Evolutionary conservation across 2,888 invertebrate genomes (phyloP).

Genomic region (Apeira syringaria): DNA sequence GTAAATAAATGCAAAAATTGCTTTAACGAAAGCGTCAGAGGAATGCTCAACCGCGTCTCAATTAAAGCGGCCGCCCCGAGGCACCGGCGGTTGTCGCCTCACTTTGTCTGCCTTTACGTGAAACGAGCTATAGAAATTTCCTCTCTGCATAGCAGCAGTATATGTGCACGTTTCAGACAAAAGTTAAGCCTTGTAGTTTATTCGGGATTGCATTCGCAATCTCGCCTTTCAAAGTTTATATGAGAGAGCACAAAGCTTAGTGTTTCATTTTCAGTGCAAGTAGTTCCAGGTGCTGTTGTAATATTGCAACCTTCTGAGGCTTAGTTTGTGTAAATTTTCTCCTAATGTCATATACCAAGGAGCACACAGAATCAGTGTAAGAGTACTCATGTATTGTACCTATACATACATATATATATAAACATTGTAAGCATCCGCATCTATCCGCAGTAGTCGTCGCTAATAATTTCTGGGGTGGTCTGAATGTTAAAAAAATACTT

Average conservation of each 20-base stretch:
- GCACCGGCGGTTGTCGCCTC: conserved; percentile 49
- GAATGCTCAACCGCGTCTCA: conserved; percentile 56
- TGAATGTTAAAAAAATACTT: no score
- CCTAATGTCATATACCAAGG: neutral
- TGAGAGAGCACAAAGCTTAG: conserved; percentile 29
- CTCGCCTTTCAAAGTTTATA: conserved; percentile 40
- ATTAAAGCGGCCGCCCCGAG: conserved; percentile 53
- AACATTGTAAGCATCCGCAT: no score
- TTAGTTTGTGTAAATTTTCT: conserved; percentile 4
- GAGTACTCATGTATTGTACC: no score
- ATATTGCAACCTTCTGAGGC: conserved; percentile 2
- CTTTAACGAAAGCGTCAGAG: conserved; percentile 43
- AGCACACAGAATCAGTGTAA: neutral
- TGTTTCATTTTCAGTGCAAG: conserved; percentile 21
- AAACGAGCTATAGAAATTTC: conserved; percentile 56
- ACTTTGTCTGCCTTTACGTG: conserved; percentile 48
- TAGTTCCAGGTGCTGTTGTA: conserved; percentile 18
- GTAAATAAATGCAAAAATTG: conserved; percentile 36
- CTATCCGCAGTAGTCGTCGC: no score
- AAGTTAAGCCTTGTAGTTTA: conserved; percentile 56
- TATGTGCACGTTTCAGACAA: conserved; percentile 54
- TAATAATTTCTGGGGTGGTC: no score
- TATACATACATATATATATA: no score
- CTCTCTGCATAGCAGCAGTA: conserved; percentile 45
- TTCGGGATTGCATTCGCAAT: conserved; percentile 53